Evolutionary conservation across 2,797 vertebrate genomes (phyloP).

Genomic region (Karalla daura): DNA sequence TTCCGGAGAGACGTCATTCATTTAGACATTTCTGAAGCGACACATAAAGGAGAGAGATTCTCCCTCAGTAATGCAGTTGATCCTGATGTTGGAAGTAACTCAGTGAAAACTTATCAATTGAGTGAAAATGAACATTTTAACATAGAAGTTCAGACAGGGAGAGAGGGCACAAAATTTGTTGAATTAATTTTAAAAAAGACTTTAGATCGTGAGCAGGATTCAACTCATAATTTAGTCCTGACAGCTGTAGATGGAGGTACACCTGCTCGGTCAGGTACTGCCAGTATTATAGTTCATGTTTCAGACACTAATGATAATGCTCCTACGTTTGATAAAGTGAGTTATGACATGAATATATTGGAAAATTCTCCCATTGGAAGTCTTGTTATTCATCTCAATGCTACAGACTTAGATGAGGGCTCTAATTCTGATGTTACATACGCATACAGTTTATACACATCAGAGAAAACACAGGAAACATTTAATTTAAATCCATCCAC

Average conservation of each 20-base stretch:
- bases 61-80: constrained; percentile 70
- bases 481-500: constrained; percentile 63
- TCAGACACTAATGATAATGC: no score
- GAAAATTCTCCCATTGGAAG: no score
- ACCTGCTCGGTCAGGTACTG: neutral
- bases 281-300: no score
- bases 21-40: constrained; percentile 68
- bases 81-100: constrained; percentile 60
- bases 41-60: constrained; percentile 58
- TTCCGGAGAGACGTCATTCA: constrained; percentile 21
- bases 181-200: no score
- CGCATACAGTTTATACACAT: constrained; percentile 62
- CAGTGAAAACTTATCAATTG: constrained; percentile 59
- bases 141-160: constrained; percentile 51
- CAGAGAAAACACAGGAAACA: constrained; percentile 66
- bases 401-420: constrained; percentile 74
- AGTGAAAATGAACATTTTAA: constrained; percentile 56
- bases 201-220: neutral
- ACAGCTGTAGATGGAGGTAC: constrained; percentile 70
- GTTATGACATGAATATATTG: no score
- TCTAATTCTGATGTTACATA: no score
- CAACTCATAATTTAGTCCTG: constrained; percentile 61
- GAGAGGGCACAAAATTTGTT: no score
- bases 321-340: no score
- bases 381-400: constrained; percentile 71